A percentile compares a stretch with the other conserved stretches of the same genome.
phyloP scores from a whole-genome alignment of 35 echinoderm and acorn worm species.

The Heliocidaris erythrogramma region DNA sequence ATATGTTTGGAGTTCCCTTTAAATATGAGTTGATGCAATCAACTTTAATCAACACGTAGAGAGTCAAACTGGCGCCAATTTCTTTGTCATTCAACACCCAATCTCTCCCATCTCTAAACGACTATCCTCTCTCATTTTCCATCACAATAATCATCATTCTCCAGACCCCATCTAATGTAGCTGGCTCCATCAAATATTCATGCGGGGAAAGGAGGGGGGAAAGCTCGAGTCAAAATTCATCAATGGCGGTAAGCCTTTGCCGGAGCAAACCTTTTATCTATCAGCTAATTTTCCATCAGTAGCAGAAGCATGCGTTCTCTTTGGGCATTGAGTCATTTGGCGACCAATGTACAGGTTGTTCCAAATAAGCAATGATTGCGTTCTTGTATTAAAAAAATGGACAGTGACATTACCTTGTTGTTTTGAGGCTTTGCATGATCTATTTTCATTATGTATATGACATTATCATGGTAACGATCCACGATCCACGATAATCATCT shows the following conservation, averaged over 20 bases:
- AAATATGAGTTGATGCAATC: too few species aligned
- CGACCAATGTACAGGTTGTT: too few species aligned
- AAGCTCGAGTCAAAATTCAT: background rate
- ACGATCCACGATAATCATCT: background rate
- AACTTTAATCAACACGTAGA: background rate
- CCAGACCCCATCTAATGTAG: background rate
- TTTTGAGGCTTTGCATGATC: background rate
- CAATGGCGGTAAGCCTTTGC: background rate
- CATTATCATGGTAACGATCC: background rate
- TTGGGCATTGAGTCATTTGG: background rate
- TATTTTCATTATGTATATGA: background rate
- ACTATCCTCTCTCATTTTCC: background rate
- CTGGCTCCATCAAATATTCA: background rate
- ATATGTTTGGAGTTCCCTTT: too few species aligned
- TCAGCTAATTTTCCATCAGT: background rate
- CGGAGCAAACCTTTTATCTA: background rate
- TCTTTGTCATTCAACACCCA: background rate
- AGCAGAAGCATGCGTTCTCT: background rate
- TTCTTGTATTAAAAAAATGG: background rate
- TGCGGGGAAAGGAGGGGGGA: background rate
- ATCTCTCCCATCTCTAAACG: background rate
- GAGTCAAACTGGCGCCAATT: background rate
- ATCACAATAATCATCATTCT: background rate
- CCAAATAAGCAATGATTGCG: background rate
- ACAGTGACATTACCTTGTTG: background rate